Conservation (phyloP, 1,140 invertebrate genomes). For the Trissolcus basalis region DNA sequence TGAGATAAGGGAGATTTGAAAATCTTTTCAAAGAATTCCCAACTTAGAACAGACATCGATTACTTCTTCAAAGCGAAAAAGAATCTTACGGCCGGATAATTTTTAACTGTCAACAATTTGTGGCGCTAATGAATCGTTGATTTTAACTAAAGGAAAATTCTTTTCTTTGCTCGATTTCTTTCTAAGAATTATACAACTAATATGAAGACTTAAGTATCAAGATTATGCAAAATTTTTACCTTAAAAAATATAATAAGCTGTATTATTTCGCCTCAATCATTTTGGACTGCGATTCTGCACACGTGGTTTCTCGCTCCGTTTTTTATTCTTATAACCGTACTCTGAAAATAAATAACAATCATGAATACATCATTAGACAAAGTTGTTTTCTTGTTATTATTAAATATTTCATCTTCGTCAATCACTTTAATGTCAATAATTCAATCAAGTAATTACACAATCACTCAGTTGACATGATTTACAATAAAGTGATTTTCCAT, state of each 20-base stretch:
- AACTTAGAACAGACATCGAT: constrained; percentile 17
- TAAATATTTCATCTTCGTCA: no score
- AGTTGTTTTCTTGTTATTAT: no score
- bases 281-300: constrained; percentile 13
- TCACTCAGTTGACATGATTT: no score
- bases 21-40: constrained; percentile 1
- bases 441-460: no score
- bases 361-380: constrained; percentile 39
- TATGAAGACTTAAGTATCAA: constrained; percentile 62
- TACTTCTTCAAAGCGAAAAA: constrained; percentile 12
- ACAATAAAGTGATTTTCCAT: no score
- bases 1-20: not conserved
- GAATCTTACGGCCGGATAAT: not conserved
- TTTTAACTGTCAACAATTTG: not conserved
- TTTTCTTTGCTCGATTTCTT: constrained; percentile 30
- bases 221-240: constrained; percentile 75
- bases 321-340: constrained; percentile 27
- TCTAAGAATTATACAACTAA: constrained; percentile 56
- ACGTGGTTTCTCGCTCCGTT: constrained; percentile 3
- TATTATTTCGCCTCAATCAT: constrained; percentile 45
- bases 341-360: constrained; percentile 73
- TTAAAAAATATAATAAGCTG: constrained; percentile 71
- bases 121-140: constrained; percentile 11
- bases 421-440: no score
- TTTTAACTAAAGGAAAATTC: not conserved